Conservation (phyloP, 2,888 invertebrate species). For the Hirtodrosophila trivittata region DNA sequence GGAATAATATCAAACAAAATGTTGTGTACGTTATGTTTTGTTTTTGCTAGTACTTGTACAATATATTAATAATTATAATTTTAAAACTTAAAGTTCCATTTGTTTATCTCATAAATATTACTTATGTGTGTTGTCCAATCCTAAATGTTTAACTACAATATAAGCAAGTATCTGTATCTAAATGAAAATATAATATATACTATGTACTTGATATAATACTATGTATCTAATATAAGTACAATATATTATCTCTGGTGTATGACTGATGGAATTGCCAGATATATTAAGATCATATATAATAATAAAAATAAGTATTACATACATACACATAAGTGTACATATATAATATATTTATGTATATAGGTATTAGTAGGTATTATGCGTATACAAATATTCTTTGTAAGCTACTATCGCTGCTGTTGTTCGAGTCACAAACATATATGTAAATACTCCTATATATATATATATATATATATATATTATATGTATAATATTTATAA, state of each 20-base stretch:
- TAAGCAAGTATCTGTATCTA: constrained; percentile 19
- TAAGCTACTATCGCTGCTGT: constrained; percentile 17
- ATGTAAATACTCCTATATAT: too few relatives aligned
- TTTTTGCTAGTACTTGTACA: constrained; percentile 7
- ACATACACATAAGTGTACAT: constrained; percentile 18
- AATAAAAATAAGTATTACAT: too few relatives aligned
- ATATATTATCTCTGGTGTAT: too few relatives aligned
- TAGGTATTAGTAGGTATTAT: constrained; percentile 10
- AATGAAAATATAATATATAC: neutral
- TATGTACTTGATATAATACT: too few relatives aligned
- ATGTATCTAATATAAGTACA: too few relatives aligned
- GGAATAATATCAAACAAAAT: constrained; percentile 58
- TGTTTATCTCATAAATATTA: constrained; percentile 62
- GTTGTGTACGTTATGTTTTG: constrained; percentile 28
- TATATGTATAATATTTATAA: constrained; percentile 26
- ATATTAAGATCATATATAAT: too few relatives aligned
- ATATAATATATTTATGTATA: neutral
- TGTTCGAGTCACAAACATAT: too few relatives aligned
- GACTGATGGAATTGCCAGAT: too few relatives aligned
- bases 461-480: constrained; percentile 25
- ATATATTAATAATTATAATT: constrained; percentile 50
- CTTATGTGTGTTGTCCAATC: constrained; percentile 38
- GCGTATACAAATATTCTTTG: constrained; percentile 6
- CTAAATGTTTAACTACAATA: constrained; percentile 8
- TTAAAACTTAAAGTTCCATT: constrained; percentile 70